A percentile compares a stretch with the other conserved stretches of the same genome.
Conservation (phyloP, 2,113 vertebrate genomes). For the Microcebus ravelobensis region DNA sequence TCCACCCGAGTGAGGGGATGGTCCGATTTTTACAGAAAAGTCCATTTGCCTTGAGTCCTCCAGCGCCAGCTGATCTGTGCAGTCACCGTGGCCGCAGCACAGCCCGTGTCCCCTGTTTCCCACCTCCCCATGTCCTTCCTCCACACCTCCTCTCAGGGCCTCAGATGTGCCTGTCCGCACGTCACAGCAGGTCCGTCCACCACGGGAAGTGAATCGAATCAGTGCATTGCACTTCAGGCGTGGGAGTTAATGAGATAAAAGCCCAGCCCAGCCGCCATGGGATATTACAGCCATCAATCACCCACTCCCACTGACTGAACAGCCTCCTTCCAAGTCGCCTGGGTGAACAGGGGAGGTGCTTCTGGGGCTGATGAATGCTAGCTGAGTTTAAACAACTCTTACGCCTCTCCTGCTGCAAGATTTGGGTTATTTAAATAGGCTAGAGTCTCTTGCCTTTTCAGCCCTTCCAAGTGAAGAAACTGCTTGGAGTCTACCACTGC, state of each 20-base stretch:
- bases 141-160: neutral
- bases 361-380: neutral
- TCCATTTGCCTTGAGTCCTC: neutral
- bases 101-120: rapidly evolving
- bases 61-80: neutral
- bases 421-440: neutral
- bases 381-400: slow-evolving; percentile 34
- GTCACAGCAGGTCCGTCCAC: neutral
- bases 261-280: neutral
- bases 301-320: neutral
- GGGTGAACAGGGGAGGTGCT: neutral
- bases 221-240: neutral
- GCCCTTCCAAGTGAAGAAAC: neutral
- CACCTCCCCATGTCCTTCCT: neutral
- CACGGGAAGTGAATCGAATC: neutral
- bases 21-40: neutral
- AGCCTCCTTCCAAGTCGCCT: neutral
- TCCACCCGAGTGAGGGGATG: neutral
- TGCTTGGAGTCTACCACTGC: neutral
- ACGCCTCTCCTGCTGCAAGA: neutral
- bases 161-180: neutral
- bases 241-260: slow-evolving; percentile 28
- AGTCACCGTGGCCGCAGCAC: rapidly evolving
- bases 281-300: slow-evolving; percentile 54
- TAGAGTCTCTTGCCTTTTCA: neutral